Conservation (phyloP, 2,113 vertebrate species). For the Cyphomyrus discorhynchus region DNA sequence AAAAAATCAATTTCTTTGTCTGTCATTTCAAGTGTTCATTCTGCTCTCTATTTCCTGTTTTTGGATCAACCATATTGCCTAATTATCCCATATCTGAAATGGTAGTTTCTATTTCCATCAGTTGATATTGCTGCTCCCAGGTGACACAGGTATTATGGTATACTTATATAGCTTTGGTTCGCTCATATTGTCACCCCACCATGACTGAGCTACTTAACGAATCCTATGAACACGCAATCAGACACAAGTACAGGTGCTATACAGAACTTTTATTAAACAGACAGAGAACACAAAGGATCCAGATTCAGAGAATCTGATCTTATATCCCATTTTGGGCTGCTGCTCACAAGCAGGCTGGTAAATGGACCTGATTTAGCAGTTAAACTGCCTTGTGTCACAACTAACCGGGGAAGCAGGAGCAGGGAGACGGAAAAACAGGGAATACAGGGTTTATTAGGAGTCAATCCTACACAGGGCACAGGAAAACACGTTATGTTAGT, state of each 20-base stretch:
- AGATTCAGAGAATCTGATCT: no score
- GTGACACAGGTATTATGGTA: not conserved
- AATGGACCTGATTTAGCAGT: no score
- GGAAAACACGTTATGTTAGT: no score
- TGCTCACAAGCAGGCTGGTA: no score
- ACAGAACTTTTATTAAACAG: no score
- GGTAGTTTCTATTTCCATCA: not conserved
- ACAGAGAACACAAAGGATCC: no score
- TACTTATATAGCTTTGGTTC: not conserved
- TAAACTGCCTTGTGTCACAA: no score
- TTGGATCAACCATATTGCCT: not conserved
- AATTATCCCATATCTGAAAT: not conserved
- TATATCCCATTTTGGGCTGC: no score
- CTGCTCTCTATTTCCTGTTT: not conserved
- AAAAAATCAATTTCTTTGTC: not conserved
- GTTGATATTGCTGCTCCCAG: not conserved
- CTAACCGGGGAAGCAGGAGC: no score
- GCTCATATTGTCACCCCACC: not conserved
- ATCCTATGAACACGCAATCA: not conserved
- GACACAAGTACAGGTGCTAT: not conserved
- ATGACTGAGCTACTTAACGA: not conserved
- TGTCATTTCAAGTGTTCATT: not conserved
- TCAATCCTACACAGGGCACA: no score
- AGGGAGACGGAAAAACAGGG: no score
- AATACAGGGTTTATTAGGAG: no score